Percentiles rank a stretch among this genome's conserved stretches.
These are phyloP conservation scores for Ctenomys sociabilis DNA, from an alignment of 2,113 vertebrate genomes.

Conservation along the genomic window DNA sequence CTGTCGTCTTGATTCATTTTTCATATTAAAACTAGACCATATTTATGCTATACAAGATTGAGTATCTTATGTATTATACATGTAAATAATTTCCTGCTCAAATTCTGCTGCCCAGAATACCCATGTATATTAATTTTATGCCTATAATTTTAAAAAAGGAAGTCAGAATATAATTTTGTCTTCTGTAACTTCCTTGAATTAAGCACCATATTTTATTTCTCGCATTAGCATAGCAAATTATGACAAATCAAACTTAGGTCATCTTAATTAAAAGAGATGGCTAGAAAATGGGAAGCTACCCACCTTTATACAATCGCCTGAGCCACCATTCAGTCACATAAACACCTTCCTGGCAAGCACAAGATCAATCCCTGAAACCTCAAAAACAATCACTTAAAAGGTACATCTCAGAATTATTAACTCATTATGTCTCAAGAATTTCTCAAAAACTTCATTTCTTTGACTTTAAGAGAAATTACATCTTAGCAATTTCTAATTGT, in stretches of 20 bases:
- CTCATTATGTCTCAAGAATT: neutral
- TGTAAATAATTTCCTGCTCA: neutral
- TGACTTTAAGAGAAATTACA: neutral
- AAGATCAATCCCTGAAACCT: too few species aligned
- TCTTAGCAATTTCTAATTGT: neutral
- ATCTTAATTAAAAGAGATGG: neutral
- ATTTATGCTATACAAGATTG: neutral
- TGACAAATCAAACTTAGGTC: neutral
- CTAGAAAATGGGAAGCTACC: neutral
- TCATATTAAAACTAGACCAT: neutral
- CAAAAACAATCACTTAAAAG: neutral
- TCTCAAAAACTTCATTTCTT: neutral
- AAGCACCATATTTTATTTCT: neutral
- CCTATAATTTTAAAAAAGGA: neutral
- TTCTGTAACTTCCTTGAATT: constrained; percentile 9
- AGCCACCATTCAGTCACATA: too few species aligned
- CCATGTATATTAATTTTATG: neutral
- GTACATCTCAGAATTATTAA: neutral
- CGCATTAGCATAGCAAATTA: neutral
- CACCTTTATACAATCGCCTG: too few species aligned
- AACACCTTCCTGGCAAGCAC: too few species aligned
- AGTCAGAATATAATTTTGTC: neutral
- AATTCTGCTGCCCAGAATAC: neutral
- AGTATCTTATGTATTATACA: neutral
- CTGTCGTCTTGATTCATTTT: neutral